Conservation (phyloP, 64 coral and sea anemone species). For the Dendrophyllia cribrosa region DNA sequence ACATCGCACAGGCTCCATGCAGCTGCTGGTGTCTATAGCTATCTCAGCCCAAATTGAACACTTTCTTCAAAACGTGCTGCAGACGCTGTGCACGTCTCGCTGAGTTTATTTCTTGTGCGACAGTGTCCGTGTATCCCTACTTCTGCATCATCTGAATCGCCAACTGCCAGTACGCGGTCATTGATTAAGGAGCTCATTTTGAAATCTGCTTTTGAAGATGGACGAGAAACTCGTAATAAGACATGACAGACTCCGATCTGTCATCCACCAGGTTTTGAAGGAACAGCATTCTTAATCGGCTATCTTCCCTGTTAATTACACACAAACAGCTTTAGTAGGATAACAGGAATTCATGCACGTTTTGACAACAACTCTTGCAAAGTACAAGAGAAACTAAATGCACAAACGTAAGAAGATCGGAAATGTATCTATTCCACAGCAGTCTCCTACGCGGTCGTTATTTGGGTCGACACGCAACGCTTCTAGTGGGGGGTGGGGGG, state of each 20-base stretch:
- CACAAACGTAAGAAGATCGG: too few species aligned
- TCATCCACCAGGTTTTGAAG: conserved; percentile 91
- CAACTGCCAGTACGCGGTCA: too few species aligned
- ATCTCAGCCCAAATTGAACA: background rate
- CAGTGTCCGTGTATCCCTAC: background rate
- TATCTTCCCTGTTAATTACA: conserved; percentile 76
- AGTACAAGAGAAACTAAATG: too few species aligned
- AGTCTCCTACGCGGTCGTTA: too few species aligned
- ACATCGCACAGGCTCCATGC: background rate
- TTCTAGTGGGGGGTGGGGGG: too few species aligned
- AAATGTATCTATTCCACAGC: too few species aligned
- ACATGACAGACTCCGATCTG: conserved; percentile 98
- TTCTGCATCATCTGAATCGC: background rate
- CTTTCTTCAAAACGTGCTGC: background rate
- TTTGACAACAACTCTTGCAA: background rate
- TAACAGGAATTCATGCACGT: background rate
- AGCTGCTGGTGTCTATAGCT: too few species aligned
- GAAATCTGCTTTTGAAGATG: conserved; percentile 95
- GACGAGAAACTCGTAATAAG: conserved; percentile 92
- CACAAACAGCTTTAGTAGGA: background rate
- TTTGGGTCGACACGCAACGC: too few species aligned
- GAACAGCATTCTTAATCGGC: conserved; percentile 78
- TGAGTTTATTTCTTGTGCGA: background rate
- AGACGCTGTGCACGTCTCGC: background rate
- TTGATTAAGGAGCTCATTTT: conserved; percentile 37